Evolutionary conservation across 1,140 invertebrate genomes (phyloP).

Genomic region (Drosophila chauvacae): DNA sequence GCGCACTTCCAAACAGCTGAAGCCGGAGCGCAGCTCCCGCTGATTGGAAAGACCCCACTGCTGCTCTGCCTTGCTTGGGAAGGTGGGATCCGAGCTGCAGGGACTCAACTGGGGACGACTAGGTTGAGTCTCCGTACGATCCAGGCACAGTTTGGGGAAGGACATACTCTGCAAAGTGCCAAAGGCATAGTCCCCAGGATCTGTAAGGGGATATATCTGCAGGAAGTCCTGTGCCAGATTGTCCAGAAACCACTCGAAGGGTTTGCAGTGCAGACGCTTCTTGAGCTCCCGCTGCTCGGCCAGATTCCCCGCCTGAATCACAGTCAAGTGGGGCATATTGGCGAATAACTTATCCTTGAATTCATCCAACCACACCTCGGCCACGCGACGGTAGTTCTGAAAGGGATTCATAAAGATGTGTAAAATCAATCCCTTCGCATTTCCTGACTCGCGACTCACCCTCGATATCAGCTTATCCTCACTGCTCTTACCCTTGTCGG

Average conservation of each 20-base stretch:
- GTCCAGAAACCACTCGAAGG: conserved; percentile 98
- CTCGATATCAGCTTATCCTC: conserved; percentile 32
- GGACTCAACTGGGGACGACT: conserved; percentile 87
- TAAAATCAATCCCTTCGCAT: not conserved
- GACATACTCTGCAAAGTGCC: conserved; percentile 90
- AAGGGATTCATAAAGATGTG: conserved; percentile 1
- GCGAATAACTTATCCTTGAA: conserved; percentile 94
- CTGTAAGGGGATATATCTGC: conserved; percentile 94
- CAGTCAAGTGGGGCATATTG: conserved; percentile 90
- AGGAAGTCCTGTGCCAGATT: conserved; percentile 95
- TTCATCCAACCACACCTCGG: conserved; percentile 99
- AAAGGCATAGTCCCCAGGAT: conserved; percentile 92
- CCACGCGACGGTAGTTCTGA: conserved; percentile 94
- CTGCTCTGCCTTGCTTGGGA: conserved; percentile 85
- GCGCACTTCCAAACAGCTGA: conserved; percentile 95
- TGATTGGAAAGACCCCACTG: conserved; percentile 92
- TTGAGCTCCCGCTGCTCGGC: conserved; percentile 89
- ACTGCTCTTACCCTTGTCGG: conserved; percentile 14
- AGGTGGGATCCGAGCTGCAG: conserved; percentile 85
- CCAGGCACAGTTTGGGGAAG: conserved; percentile 89
- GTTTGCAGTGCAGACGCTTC: conserved; percentile 92
- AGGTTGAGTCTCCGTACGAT: conserved; percentile 88
- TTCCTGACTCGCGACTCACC: conserved; percentile 14
- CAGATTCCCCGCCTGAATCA: conserved; percentile 89
- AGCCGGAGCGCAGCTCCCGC: conserved; percentile 92